Evolutionary conservation across 2,888 invertebrate genomes (phyloP), one percentile per base, ranked within the genome.

Genomic region (Tholera decimalis): DNA sequence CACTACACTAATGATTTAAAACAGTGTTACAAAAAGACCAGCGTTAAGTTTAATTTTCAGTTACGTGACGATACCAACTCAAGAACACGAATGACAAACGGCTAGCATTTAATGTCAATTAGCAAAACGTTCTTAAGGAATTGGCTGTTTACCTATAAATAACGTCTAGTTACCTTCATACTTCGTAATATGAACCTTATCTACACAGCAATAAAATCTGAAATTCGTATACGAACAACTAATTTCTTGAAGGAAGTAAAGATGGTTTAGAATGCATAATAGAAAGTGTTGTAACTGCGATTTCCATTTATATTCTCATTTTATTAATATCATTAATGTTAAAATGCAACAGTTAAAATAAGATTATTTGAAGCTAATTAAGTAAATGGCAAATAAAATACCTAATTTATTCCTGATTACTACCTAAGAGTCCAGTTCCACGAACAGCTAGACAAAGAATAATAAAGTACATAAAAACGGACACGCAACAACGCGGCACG

Each of bases 61-160:
- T 79, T 81, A 85, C 83, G 85, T 85, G 87, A 84, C 87, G 84
- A 83, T 80, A 77, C 80, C 74, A 83, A 81, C 83, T 85, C 63
- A 83, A 75, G 86, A 89, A 90, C 91, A 89, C 83, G 89, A 90
- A 90, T 91, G 91, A 92, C 89, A 90, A 90, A 92, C 89, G 89
- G 83, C 84, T 82, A 84, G 79, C 88, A 85, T 91, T 93, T 92
- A 91, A 90, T 89, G 92, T 93, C 93, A 93, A 93, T 93, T 93
- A 93, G 90, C 87, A 77, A 82, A 87, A 84, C 85, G 85, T 87
- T 87, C 86, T 82, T 79, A 73, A 76, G 73, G 84, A 86, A 84
- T 84, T 80, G 85, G 82, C 83, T 77, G 82, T 79, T 83, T 82
- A 73, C 78, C 84, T 88, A 89, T 89, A 89, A 89, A 88, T 89